A percentile compares a stretch with the other conserved stretches of the same genome.
Conservation (phyloP, 2,113 vertebrate species). For the Poeciliopsis turrubarensis region DNA sequence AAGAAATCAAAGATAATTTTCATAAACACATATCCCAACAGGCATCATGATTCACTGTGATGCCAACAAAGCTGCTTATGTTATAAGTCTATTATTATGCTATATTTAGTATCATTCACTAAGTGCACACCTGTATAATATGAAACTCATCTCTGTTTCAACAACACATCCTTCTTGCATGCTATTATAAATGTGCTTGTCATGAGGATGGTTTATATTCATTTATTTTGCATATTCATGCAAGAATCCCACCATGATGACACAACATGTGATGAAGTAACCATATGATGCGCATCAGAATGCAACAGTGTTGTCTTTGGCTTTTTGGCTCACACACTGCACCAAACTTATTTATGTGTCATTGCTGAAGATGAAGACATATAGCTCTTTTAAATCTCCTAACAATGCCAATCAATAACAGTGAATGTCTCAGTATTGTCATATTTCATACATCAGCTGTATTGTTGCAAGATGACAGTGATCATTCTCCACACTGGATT, state of each 20-base stretch:
- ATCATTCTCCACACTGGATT: slow-evolving; percentile 71
- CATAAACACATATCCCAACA: slow-evolving; percentile 64
- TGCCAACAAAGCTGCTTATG: slow-evolving; percentile 46
- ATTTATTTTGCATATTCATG: slow-evolving; percentile 73
- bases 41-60: slow-evolving; percentile 68
- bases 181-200: slow-evolving; percentile 75
- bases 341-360: slow-evolving; percentile 82
- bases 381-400: slow-evolving; percentile 83
- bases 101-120: slow-evolving; percentile 59
- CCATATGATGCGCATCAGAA: slow-evolving; percentile 71
- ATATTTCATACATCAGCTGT: slow-evolving; percentile 83
- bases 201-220: slow-evolving; percentile 70
- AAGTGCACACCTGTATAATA: slow-evolving; percentile 68
- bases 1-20: slow-evolving; percentile 71
- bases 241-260: slow-evolving; percentile 66
- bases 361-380: slow-evolving; percentile 81
- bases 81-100: slow-evolving; percentile 55
- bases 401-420: slow-evolving; percentile 88
- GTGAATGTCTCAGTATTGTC: slow-evolving; percentile 81
- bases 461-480: slow-evolving; percentile 78
- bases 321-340: slow-evolving; percentile 53
- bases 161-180: slow-evolving; percentile 48
- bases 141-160: slow-evolving; percentile 62
- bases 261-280: slow-evolving; percentile 69
- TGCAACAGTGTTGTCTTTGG: slow-evolving; percentile 67